phyloP scores from a whole-genome alignment of 2,888 invertebrate species.

The Thalpophila matura region DNA sequence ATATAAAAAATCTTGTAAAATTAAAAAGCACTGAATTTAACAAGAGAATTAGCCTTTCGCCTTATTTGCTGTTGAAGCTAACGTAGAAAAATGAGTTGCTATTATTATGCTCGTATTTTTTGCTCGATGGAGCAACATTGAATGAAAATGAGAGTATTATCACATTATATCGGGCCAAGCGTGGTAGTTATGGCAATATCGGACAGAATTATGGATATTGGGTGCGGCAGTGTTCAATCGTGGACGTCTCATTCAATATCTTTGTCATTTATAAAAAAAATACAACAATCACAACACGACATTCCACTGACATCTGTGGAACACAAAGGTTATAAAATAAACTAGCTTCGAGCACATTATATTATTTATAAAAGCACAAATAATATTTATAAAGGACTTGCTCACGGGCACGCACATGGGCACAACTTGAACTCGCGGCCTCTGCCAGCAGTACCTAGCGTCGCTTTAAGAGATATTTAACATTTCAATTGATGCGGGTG shows the following conservation, averaged over 20 bases:
- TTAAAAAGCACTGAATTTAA: not conserved
- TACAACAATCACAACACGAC: conserved; percentile 15
- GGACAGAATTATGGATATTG: conserved; percentile 44
- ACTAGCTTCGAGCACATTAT: not conserved
- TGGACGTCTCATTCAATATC: conserved; percentile 23
- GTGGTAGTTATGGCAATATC: conserved; percentile 45
- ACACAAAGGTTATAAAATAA: not conserved
- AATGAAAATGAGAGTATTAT: conserved; percentile 53
- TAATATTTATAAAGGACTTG: too few relatives aligned
- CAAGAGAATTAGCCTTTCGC: conserved; percentile 12
- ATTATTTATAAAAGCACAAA: too few relatives aligned
- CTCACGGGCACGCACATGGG: too few relatives aligned
- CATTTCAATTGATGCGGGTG: too few relatives aligned
- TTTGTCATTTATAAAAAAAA: conserved; percentile 27
- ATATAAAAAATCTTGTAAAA: not conserved
- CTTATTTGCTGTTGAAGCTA: conserved; percentile 6
- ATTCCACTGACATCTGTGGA: conserved; percentile 12
- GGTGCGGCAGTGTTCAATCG: conserved; percentile 36
- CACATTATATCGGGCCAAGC: conserved; percentile 38
- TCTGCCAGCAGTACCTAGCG: too few relatives aligned
- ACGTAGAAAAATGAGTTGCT: conserved; percentile 26
- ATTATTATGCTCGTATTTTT: conserved; percentile 44
- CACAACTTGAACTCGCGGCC: too few relatives aligned
- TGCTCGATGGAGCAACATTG: conserved; percentile 42
- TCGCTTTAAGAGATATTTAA: too few relatives aligned